Conservation (phyloP, 1,140 invertebrate genomes). For the Pomacea maculata region DNA sequence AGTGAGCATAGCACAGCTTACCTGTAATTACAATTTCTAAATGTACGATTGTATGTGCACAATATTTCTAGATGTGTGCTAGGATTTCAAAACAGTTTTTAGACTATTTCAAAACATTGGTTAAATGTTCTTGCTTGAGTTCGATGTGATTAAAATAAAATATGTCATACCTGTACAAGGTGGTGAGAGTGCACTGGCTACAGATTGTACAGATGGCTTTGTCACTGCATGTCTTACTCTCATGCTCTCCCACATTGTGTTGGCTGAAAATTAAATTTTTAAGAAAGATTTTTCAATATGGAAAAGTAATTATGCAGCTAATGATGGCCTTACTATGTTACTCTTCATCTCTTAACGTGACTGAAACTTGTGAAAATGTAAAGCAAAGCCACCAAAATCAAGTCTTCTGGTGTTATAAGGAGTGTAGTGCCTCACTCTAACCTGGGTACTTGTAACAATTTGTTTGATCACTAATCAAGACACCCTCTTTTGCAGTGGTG, state of each 20-base stretch:
- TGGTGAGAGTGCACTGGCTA: constrained; percentile 54
- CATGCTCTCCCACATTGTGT: constrained; percentile 58
- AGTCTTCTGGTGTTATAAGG: too few relatives aligned
- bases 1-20: constrained; percentile 46
- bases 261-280: constrained; percentile 34
- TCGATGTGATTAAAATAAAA: too few relatives aligned
- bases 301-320: too few relatives aligned
- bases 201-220: constrained; percentile 41
- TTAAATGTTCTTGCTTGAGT: too few relatives aligned
- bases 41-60: not conserved
- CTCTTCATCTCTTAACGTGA: not conserved
- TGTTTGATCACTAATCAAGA: not conserved
- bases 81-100: too few relatives aligned
- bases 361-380: not conserved
- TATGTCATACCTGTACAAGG: constrained; percentile 52
- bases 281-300: not conserved
- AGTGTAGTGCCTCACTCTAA: not conserved
- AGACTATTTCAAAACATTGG: too few relatives aligned
- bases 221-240: constrained; percentile 46
- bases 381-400: not conserved
- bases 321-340: not conserved
- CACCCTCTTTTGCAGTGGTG: too few relatives aligned
- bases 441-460: not conserved
- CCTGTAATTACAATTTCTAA: constrained; percentile 36
- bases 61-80: too few relatives aligned